Evolutionary conservation across 2,888 invertebrate species (phyloP).

Genomic region (Diaphora mendica): DNA sequence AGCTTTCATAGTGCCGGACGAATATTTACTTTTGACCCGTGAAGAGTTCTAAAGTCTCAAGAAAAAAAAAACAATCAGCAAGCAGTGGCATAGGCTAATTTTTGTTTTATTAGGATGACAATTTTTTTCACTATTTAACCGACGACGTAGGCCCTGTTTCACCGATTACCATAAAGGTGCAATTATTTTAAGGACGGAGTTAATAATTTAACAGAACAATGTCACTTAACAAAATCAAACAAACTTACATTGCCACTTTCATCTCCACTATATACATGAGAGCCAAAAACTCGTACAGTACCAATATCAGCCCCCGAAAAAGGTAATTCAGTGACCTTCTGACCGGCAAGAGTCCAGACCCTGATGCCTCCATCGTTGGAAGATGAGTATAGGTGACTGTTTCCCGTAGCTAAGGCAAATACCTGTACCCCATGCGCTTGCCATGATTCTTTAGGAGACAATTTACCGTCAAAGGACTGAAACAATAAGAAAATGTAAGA

Average conservation of each 20-base stretch:
- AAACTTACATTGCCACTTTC: constrained; percentile 87
- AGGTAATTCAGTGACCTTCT: constrained; percentile 69
- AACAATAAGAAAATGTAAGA: constrained; percentile 11
- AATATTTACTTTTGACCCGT: too few relatives aligned
- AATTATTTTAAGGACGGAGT: not conserved
- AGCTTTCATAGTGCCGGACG: too few relatives aligned
- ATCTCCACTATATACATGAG: constrained; percentile 87
- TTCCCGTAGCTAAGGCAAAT: constrained; percentile 85
- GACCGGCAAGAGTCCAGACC: constrained; percentile 81
- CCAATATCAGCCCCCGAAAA: constrained; percentile 77
- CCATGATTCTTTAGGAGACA: constrained; percentile 69
- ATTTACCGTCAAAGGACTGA: constrained; percentile 70
- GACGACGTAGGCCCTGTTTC: too few relatives aligned
- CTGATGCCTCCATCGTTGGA: constrained; percentile 89
- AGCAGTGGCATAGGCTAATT: too few relatives aligned
- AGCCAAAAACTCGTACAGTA: constrained; percentile 65
- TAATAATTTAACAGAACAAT: constrained; percentile 2
- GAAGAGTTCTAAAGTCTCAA: too few relatives aligned
- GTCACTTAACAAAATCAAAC: not conserved
- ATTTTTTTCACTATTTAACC: too few relatives aligned
- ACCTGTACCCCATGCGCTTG: constrained; percentile 87
- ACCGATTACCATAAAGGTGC: too few relatives aligned
- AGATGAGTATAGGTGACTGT: constrained; percentile 85
- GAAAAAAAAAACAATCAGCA: too few relatives aligned
- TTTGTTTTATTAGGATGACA: too few relatives aligned